Conservation (phyloP, 2,888 invertebrate genomes). For the Bombylius major region DNA sequence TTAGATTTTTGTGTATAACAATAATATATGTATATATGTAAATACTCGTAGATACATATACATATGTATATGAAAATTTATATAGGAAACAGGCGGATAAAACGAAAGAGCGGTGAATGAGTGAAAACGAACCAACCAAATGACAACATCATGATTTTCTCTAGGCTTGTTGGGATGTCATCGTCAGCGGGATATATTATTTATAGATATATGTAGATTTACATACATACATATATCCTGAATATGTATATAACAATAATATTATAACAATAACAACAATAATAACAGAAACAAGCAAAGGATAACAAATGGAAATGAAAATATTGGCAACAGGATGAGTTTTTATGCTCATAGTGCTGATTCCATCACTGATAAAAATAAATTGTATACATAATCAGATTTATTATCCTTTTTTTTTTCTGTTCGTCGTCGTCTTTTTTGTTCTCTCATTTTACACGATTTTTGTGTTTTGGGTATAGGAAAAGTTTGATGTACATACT, state of each 20-base stretch:
- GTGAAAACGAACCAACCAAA: constrained; percentile 6
- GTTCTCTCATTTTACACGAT: too few species aligned
- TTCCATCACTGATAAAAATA: constrained; percentile 17
- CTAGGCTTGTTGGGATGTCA: background rate
- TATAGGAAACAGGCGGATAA: background rate
- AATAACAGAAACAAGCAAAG: background rate
- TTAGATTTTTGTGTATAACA: too few species aligned
- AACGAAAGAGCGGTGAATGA: background rate
- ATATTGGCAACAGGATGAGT: constrained; percentile 7
- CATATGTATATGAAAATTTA: too few species aligned
- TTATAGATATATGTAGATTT: background rate
- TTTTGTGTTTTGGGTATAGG: too few species aligned
- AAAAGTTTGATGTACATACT: too few species aligned
- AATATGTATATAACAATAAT: background rate
- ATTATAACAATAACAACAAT: background rate
- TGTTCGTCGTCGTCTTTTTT: background rate
- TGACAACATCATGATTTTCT: constrained; percentile 11
- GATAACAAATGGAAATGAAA: constrained; percentile 6
- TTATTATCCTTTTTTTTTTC: constrained; percentile 14
- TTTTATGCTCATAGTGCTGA: constrained; percentile 10
- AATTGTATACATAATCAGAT: constrained; percentile 18
- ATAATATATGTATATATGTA: too few species aligned
- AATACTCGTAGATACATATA: too few species aligned
- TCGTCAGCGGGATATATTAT: constrained; percentile 3
- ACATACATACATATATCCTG: background rate